A percentile compares a stretch with the other conserved stretches of the same genome.
These are phyloP conservation scores for Diadophis punctatus DNA, from an alignment of 2,113 vertebrate genomes.

Conservation along the genomic window DNA sequence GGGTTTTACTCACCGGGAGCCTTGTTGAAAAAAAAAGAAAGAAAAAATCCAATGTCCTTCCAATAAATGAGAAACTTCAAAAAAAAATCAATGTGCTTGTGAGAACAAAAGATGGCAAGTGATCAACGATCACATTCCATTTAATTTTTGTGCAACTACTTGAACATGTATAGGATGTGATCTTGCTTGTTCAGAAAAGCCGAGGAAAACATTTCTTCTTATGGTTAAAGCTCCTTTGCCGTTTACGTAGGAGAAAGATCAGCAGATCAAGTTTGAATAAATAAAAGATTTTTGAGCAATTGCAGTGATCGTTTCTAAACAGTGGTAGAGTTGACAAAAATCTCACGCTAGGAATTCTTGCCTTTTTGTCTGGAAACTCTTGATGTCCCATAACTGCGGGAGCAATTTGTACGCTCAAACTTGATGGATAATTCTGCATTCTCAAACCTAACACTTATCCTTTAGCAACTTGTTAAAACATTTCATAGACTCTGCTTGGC, in stretches of 20 bases:
- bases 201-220: neutral
- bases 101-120: neutral
- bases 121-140: neutral
- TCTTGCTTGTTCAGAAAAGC: neutral
- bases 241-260: neutral
- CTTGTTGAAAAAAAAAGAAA: neutral
- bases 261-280: neutral
- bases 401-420: neutral
- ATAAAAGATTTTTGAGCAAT: neutral
- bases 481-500: constrained; percentile 21
- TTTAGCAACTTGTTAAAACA: neutral
- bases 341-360: neutral
- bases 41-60: neutral
- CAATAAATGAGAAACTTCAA: neutral
- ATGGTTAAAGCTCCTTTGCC: neutral
- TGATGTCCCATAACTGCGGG: neutral
- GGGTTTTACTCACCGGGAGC: neutral
- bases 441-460: neutral
- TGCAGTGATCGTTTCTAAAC: neutral
- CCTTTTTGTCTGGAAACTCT: constrained; percentile 20
- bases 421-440: neutral
- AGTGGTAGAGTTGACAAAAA: neutral
- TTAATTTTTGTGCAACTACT: neutral
- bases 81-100: neutral
- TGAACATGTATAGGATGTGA: neutral